Percentiles rank a stretch among this genome's conserved stretches.
Evolutionary conservation across 2,113 vertebrate species (phyloP).

Genomic region (Pantherophis guttatus): DNA sequence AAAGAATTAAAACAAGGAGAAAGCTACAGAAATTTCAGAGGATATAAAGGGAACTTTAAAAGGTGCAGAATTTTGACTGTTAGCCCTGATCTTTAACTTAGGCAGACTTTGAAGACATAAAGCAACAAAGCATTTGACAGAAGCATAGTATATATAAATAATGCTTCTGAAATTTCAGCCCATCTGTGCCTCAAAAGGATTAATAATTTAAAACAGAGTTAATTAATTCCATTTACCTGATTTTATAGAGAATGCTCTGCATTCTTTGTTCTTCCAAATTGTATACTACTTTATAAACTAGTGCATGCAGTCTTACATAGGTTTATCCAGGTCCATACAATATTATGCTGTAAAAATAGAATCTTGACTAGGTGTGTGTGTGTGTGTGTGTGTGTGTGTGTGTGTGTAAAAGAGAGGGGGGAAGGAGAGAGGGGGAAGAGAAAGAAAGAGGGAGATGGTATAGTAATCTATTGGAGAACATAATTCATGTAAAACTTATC

Average conservation of each 20-base stretch:
- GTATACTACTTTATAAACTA: background rate
- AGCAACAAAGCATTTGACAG: conserved; percentile 27
- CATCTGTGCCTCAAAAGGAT: conserved; percentile 29
- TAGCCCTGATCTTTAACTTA: conserved; percentile 36
- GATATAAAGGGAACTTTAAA: conserved; percentile 37
- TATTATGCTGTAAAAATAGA: background rate
- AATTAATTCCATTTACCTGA: conserved; percentile 16
- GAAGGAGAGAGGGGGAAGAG: too few relatives aligned
- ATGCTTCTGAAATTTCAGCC: conserved; percentile 36
- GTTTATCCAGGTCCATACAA: background rate
- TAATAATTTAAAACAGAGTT: conserved; percentile 41
- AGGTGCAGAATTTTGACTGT: conserved; percentile 13
- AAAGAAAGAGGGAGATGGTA: background rate
- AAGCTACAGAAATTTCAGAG: conserved; percentile 46
- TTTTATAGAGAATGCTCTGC: background rate
- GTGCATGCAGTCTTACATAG: background rate
- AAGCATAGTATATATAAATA: conserved; percentile 48
- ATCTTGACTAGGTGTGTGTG: background rate
- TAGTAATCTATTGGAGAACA: background rate
- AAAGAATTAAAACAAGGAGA: conserved; percentile 46
- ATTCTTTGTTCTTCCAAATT: background rate
- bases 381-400: background rate
- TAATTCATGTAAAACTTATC: background rate
- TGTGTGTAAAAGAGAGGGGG: too few relatives aligned
- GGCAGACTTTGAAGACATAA: conserved; percentile 52